phyloP scores from a whole-genome alignment of 2,113 vertebrate species.

The Menura novaehollandiae region DNA sequence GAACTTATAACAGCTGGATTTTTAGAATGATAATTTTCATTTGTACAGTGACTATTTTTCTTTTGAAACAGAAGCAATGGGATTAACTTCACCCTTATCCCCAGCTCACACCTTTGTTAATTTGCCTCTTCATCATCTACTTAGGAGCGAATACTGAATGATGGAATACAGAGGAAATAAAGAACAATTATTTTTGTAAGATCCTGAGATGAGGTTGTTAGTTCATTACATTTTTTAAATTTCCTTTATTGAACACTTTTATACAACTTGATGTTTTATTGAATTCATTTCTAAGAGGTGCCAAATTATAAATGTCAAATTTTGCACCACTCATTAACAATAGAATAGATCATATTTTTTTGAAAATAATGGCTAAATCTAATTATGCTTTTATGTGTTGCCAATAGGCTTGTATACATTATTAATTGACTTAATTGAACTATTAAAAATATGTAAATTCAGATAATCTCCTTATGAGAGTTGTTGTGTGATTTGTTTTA shows the following conservation, averaged over 20 bases:
- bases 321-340: not conserved
- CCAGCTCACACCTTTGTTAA: not conserved
- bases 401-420: not conserved
- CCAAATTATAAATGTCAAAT: not conserved
- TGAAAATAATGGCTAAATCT: not conserved
- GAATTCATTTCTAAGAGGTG: not conserved
- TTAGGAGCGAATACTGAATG: not conserved
- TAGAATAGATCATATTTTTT: not conserved
- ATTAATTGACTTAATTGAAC: not conserved
- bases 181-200: not conserved
- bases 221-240: not conserved
- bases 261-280: not conserved
- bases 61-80: not conserved
- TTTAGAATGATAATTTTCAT: not conserved
- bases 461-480: not conserved
- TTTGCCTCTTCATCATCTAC: not conserved
- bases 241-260: not conserved
- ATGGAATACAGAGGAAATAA: not conserved
- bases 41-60: not conserved
- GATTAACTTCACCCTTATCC: not conserved
- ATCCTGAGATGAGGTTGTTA: not conserved
- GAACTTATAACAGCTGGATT: not conserved
- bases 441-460: not conserved
- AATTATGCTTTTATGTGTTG: not conserved
- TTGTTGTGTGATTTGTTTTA: not conserved